Conservation (phyloP, 2,797 vertebrate species). For the Gastrophryne carolinensis region DNA sequence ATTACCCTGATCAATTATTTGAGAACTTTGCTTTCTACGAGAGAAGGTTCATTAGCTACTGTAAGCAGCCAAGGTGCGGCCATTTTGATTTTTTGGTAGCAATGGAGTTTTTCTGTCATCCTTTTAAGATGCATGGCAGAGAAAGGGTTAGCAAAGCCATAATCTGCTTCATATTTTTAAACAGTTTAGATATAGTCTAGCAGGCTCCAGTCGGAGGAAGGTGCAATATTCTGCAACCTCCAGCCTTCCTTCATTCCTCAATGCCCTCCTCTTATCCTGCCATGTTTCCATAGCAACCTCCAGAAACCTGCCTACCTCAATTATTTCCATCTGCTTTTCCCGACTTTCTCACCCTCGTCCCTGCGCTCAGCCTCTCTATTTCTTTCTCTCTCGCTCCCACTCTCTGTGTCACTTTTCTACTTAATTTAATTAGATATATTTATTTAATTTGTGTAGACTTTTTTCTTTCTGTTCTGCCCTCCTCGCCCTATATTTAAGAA, state of each 20-base stretch:
- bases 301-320: constrained; percentile 65
- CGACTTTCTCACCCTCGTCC: constrained; percentile 38
- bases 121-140: not conserved
- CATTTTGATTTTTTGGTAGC: not conserved
- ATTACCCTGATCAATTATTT: not conserved
- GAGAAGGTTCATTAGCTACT: not conserved
- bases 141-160: constrained; percentile 8
- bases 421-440: constrained; percentile 47
- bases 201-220: constrained; percentile 6
- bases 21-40: not conserved
- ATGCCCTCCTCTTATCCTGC: constrained; percentile 62
- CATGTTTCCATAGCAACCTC: constrained; percentile 74
- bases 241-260: constrained; percentile 60
- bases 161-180: constrained; percentile 1
- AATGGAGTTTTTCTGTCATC: not conserved
- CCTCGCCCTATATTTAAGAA: constrained; percentile 10
- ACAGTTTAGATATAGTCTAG: not conserved
- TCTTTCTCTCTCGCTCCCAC: constrained; percentile 37
- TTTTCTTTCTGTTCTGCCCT: constrained; percentile 10
- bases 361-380: constrained; percentile 31
- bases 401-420: constrained; percentile 26
- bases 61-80: not conserved
- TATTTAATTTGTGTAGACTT: constrained; percentile 26
- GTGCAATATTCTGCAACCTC: constrained; percentile 37
- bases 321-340: constrained; percentile 39